These are phyloP conservation scores for Perca fluviatilis DNA, from an alignment of 2,113 vertebrate species.

Conservation along the genomic window DNA sequence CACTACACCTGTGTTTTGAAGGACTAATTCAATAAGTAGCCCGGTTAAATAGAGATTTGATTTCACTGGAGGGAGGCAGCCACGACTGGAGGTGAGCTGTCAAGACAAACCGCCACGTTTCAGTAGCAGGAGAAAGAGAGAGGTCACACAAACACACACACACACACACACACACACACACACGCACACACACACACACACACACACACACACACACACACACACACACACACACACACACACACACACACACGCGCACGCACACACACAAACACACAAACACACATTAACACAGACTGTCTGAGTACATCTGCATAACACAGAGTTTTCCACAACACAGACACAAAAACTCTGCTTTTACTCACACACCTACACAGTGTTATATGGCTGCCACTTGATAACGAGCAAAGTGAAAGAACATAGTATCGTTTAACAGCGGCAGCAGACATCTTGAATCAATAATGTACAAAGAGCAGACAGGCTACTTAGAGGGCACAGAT, in stretches of 20 bases:
- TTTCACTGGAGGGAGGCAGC: conserved; percentile 62
- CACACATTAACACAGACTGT: too few species aligned
- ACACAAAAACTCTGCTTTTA: conserved; percentile 13
- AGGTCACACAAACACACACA: conserved; percentile 10
- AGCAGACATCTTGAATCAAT: conserved; percentile 64
- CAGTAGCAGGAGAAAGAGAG: conserved; percentile 27
- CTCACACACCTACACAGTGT: conserved; percentile 16
- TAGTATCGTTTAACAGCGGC: conserved; percentile 30
- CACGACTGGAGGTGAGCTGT: conserved; percentile 55
- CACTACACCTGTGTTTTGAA: conserved; percentile 73
- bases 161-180: background rate
- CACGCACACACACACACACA: background rate
- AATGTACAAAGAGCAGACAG: conserved; percentile 29
- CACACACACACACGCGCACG: too few species aligned
- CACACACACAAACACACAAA: too few species aligned
- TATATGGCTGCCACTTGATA: conserved; percentile 11
- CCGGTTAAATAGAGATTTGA: conserved; percentile 73
- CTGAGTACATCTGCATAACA: conserved; percentile 6
- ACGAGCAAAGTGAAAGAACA: conserved; percentile 35
- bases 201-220: background rate
- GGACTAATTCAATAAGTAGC: conserved; percentile 75
- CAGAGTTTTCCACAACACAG: conserved; percentile 13
- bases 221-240: conserved; percentile 7
- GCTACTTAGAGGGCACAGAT: conserved; percentile 56
- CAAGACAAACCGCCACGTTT: conserved; percentile 18